A percentile compares a stretch with the other conserved stretches of the same genome.
Conservation (phyloP, 2,113 vertebrate genomes). For the Pomatostomus ruficeps region DNA sequence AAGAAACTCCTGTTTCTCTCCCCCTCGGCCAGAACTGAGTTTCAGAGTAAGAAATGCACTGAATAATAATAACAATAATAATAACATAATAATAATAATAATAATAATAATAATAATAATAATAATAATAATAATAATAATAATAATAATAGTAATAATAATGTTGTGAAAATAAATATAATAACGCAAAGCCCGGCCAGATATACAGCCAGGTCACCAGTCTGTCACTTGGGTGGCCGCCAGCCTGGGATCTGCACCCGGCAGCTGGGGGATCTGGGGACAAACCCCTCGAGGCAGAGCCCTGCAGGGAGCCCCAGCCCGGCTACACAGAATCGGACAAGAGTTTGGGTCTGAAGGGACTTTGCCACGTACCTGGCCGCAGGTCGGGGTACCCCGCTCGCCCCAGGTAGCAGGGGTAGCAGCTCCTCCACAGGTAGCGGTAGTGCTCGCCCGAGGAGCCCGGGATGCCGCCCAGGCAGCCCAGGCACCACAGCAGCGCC, state of each 20-base stretch:
- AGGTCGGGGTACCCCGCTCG: conserved; percentile 54
- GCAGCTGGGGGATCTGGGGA: not conserved
- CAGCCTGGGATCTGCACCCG: not conserved
- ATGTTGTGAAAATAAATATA: not conserved
- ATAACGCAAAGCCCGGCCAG: not conserved
- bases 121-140: not conserved
- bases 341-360: not conserved
- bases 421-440: conserved; percentile 77
- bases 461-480: conserved; percentile 35
- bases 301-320: not conserved
- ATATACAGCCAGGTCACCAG: not conserved
- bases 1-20: not conserved
- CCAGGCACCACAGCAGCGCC: conserved; percentile 63
- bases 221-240: accelerated
- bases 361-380: conserved; percentile 72
- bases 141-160: not conserved
- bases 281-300: not conserved
- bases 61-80: not conserved
- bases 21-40: not conserved
- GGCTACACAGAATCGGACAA: not conserved
- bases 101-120: not conserved
- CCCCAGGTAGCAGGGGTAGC: conserved; percentile 79
- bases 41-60: not conserved
- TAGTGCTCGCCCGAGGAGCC: conserved; percentile 60
- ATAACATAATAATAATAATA: accelerated